Percentiles rank a stretch among this genome's conserved stretches.
Conservation (phyloP, 2,113 vertebrate species). For the Asarcornis scutulata region DNA sequence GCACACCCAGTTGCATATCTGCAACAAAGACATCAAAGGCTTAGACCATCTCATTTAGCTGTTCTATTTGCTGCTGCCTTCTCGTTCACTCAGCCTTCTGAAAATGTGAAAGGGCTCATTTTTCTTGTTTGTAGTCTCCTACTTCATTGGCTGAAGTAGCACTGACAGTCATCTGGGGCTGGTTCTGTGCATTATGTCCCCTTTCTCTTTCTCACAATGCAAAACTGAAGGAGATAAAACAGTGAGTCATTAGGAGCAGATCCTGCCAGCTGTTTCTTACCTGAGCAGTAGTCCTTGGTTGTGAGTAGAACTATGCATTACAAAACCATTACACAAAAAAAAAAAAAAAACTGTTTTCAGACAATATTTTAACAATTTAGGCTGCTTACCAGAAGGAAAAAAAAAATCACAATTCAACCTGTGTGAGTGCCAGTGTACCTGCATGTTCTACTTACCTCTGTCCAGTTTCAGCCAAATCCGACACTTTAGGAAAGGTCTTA, state of each 20-base stretch:
- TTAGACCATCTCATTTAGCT: not conserved
- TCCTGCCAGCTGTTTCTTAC: not conserved
- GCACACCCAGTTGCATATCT: not conserved
- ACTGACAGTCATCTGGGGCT: not conserved
- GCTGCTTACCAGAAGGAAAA: not conserved
- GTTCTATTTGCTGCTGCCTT: not conserved
- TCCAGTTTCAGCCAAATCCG: not conserved
- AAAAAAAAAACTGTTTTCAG: not conserved
- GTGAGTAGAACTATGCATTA: not conserved
- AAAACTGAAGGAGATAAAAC: not conserved
- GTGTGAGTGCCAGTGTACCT: not conserved
- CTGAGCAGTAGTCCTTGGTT: not conserved
- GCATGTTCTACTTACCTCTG: not conserved
- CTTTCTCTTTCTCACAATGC: not conserved
- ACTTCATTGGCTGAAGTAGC: not conserved
- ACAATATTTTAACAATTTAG: not conserved
- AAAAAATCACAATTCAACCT: not conserved
- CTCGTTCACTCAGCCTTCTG: not conserved
- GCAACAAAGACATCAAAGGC: not conserved
- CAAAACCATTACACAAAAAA: not conserved
- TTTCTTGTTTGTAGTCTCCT: not conserved
- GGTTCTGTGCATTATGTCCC: not conserved
- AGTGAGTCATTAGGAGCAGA: not conserved
- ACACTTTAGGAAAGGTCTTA: not conserved
- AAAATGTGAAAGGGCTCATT: not conserved